Base-by-base conservation (phyloP, 2,888 invertebrate genomes). In the Pemphredon lugubris region DNA sequence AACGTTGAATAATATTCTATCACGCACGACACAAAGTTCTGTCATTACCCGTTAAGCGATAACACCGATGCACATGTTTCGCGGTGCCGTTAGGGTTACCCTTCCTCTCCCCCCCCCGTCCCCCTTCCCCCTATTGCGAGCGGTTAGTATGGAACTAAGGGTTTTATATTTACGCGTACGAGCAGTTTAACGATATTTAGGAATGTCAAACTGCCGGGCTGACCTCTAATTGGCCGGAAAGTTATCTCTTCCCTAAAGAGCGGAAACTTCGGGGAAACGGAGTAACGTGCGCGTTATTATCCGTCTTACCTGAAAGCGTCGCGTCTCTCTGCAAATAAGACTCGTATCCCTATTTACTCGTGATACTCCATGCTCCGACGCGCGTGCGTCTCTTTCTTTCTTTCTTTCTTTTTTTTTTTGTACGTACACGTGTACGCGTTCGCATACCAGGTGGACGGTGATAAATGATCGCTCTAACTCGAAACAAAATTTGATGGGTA, bases 161-260 rank as follows among this genome's bases (percentile, higher is more conserved):
- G n/a, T 32, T 37, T 54, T 54, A 61, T 14, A 39, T 34, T 26
- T 26, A 48, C 39, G 7, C 30, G 7, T 20, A 40, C 48, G 40
- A 57, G 47, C 37, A 45, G 20, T 63, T 68, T 64, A 55, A 64
- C 71, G 77, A 77, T 74, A 77, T 77, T 74, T 77, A 50, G 59
- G 57, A 57, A 75, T 69, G 54, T 47, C 51, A 64, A 73, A 64
- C 55, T 50, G 21, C 7, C 30, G 47, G 34, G 6, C 37, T 59
- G 20, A 57, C 64, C 63, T 70, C 55, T 68, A 73, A 76, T 79
- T 79, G 78, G 66, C 45, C 45, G 47, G 11, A 16, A 32, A 30
- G 69, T 66, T 68, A 71, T 72, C 42, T 66, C 57, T 63, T 5
- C n/a, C 13, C 40, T 50, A 20, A 50, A 51, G 40, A 39, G 40